Evolutionary conservation across 1,140 invertebrate genomes (phyloP), one percentile per base, ranked within the genome.

Genomic region (Aphelinus atriplicis): DNA sequence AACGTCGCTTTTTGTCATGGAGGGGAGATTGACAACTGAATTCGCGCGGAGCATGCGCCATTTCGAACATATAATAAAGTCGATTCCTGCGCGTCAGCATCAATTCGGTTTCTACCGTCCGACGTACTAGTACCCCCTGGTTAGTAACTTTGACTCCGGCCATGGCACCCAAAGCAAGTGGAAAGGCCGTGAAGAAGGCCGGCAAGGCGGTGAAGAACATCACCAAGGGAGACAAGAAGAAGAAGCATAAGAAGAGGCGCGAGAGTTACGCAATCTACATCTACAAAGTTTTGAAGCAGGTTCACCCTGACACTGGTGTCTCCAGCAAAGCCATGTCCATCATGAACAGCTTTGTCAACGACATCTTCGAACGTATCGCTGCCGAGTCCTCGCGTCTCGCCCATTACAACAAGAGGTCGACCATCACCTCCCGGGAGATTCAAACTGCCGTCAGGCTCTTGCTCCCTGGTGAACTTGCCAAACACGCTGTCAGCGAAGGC

Each of bases 251-350:
- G 85, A 89, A 89, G 84, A 90, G 90, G 87, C 92, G 91, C 87
- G 90, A 94, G 81, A 91, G 88, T 73, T 95, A 93, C 88, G 89
- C 90, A 0, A 91, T 92, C 73, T 94, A 94, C 85, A 89, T 93
- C 47, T 92, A 92, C 85, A 94, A 93, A 80, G 89, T 94, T n/a
- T 80, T 95, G 80, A 92, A 93, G 79, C 91, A 93, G 81, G 92
- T 93, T 2, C 90, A 91, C 78, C 90, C 90, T 62, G 89, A 92
- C 69, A 88, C 88, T 66, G 90, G 90, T 46, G 87, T 91, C 47
- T 90, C 88, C 55, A 80, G 82, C 65, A 91, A 91, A 77, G 90
- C 90, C 5, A 92, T 92, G 90, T 81, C 87, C 61, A 92, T 92
- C 62, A 92, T 92, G 91, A 92, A 93, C 78, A 90, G 90, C 67